A percentile compares a stretch with the other conserved stretches of the same genome.
These are phyloP conservation scores for Luscinia megarhynchos DNA, from an alignment of 2,797 vertebrate genomes.

Conservation along the genomic window DNA sequence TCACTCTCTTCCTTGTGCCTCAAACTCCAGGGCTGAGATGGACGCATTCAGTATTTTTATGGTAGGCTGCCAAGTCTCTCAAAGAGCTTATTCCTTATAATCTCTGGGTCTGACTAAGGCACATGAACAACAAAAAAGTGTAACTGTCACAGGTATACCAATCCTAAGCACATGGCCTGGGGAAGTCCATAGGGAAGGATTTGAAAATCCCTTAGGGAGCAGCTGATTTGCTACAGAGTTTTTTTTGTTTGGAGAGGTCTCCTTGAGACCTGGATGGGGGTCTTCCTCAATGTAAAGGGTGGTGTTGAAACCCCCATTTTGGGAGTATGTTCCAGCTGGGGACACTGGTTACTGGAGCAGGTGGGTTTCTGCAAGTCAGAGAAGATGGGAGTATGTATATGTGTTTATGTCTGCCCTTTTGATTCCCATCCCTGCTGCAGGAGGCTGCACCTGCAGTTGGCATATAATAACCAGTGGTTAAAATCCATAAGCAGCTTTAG, in stretches of 20 bases:
- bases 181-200: background rate
- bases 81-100: background rate
- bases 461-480: background rate
- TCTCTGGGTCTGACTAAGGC: background rate
- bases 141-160: background rate
- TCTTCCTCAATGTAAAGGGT: background rate
- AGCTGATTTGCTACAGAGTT: background rate
- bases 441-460: background rate
- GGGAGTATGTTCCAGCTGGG: background rate
- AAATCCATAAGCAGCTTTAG: background rate
- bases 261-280: background rate
- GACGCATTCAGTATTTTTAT: background rate
- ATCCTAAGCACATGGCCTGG: background rate
- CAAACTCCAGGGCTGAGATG: background rate
- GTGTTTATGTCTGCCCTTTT: background rate
- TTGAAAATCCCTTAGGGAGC: background rate
- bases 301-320: background rate
- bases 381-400: accelerated
- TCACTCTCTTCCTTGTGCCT: background rate
- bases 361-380: background rate
- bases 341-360: background rate
- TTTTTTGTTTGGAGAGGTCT: background rate
- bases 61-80: background rate
- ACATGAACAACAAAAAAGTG: background rate
- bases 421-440: background rate